Conservation (phyloP, 2,888 invertebrate species). For the Cantharis flavilabris region DNA sequence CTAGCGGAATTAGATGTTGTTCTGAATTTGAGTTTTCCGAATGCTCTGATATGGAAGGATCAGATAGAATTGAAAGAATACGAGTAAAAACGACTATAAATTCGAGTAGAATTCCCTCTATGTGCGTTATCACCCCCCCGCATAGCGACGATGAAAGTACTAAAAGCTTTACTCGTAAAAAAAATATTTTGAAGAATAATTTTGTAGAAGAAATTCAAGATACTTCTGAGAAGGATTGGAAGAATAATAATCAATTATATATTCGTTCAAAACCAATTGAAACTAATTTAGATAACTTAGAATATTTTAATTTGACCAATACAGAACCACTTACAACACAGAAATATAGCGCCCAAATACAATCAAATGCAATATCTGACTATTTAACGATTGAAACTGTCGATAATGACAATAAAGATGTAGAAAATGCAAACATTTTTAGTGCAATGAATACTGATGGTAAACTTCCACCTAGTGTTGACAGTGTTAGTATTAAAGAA, state of each 20-base stretch:
- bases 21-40: slow-evolving; percentile 86
- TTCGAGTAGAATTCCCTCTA: slow-evolving; percentile 86
- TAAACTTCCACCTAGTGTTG: slow-evolving; percentile 50
- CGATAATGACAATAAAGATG: slow-evolving; percentile 27
- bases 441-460: slow-evolving; percentile 38
- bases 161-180: slow-evolving; percentile 40
- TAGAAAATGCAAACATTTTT: slow-evolving; percentile 6
- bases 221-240: slow-evolving; percentile 1
- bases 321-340: slow-evolving; percentile 40
- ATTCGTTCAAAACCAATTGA: slow-evolving; percentile 35
- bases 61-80: slow-evolving; percentile 84
- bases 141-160: slow-evolving; percentile 85
- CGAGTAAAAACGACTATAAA: slow-evolving; percentile 85
- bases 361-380: slow-evolving; percentile 50
- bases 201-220: slow-evolving; percentile 26
- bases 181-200: background rate
- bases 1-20: slow-evolving; percentile 68
- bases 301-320: slow-evolving; percentile 37
- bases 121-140: slow-evolving; percentile 89
- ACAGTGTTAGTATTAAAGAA: slow-evolving; percentile 33
- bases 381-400: slow-evolving; percentile 52
- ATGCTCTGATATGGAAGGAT: slow-evolving; percentile 85
- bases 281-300: slow-evolving; percentile 40
- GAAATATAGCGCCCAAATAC: slow-evolving; percentile 40
- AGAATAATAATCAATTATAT: slow-evolving; percentile 30